Evolutionary conservation across 2,888 invertebrate species (phyloP).

Genomic region (Tetheella fluctuosa): DNA sequence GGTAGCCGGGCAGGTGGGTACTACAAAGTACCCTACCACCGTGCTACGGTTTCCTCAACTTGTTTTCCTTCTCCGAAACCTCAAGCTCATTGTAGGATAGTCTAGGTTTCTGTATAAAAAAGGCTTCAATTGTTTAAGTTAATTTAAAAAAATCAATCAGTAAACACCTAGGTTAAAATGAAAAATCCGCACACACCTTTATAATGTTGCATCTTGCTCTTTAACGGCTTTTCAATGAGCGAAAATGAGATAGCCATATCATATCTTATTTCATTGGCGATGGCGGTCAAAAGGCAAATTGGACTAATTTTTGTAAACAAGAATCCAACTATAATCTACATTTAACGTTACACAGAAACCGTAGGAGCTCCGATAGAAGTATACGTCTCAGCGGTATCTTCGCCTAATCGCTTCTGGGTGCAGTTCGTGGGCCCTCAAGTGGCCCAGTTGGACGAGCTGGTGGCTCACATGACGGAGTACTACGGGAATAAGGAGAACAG

Average conservation of each 20-base stretch:
- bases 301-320: too few relatives aligned
- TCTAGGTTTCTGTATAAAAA: too few relatives aligned
- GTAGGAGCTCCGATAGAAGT: slow-evolving; percentile 89
- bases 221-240: not conserved
- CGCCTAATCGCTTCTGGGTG: slow-evolving; percentile 93
- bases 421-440: slow-evolving; percentile 91
- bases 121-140: too few relatives aligned
- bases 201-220: not conserved
- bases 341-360: slow-evolving; percentile 42
- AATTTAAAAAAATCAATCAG: too few relatives aligned
- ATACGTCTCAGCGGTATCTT: slow-evolving; percentile 93
- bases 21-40: too few relatives aligned
- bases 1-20: too few relatives aligned
- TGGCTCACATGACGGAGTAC: slow-evolving; percentile 92
- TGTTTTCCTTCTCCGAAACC: too few relatives aligned
- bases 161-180: too few relatives aligned
- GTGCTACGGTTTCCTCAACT: too few relatives aligned
- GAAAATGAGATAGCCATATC: not conserved
- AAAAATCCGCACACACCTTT: not conserved
- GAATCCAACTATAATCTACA: not conserved
- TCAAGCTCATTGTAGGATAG: too few relatives aligned
- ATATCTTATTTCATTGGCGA: not conserved
- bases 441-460: slow-evolving; percentile 90
- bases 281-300: not conserved
- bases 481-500: slow-evolving; percentile 87